Percentiles rank a stretch among this genome's conserved stretches.
Evolutionary conservation across 2,797 vertebrate species (phyloP).

Genomic region (Emys orbicularis): DNA sequence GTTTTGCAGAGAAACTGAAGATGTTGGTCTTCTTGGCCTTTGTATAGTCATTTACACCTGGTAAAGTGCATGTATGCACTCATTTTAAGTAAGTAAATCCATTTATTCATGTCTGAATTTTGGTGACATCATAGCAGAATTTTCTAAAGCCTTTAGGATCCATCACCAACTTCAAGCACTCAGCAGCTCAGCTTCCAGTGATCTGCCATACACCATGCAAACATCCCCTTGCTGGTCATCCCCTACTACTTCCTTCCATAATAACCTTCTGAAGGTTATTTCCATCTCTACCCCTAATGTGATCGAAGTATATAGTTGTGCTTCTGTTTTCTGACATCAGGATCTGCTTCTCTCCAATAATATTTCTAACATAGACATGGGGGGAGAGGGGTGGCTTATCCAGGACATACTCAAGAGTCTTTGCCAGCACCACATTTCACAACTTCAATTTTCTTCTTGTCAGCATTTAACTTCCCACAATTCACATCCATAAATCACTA

Average conservation of each 20-base stretch:
- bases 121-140: not conserved
- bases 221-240: not conserved
- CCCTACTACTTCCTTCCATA: not conserved
- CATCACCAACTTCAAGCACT: not conserved
- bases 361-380: not conserved
- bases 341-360: not conserved
- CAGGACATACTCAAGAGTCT: not conserved
- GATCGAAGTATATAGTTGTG: not conserved
- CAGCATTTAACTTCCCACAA: not conserved
- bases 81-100: not conserved
- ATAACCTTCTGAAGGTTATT: not conserved
- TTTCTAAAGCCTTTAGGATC: not conserved
- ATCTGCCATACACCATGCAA: not conserved
- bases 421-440: not conserved
- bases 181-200: not conserved
- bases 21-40: not conserved
- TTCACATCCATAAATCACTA: not conserved
- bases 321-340: not conserved
- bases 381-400: not conserved
- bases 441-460: not conserved
- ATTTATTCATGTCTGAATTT: not conserved
- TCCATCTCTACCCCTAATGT: not conserved
- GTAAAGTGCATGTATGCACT: not conserved
- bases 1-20: not conserved
- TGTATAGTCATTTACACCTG: not conserved